Evolutionary conservation across 2,888 invertebrate genomes (phyloP).

Genomic region (Aphidius colemani): DNA sequence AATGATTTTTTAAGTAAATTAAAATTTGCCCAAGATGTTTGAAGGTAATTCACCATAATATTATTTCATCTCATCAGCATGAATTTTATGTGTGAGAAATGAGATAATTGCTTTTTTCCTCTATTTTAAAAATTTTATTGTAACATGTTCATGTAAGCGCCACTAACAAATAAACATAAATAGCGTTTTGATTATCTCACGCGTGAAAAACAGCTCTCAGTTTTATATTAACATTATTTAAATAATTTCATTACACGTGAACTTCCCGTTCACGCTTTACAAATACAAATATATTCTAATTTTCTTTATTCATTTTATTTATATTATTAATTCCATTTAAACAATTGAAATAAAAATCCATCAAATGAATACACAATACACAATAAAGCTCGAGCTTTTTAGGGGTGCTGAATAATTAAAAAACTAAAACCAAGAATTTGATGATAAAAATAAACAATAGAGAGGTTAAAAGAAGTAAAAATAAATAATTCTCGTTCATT

Average conservation of each 20-base stretch:
- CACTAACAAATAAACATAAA: too few relatives aligned
- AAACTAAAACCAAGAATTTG: too few relatives aligned
- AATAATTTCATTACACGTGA: neutral
- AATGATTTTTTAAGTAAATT: neutral
- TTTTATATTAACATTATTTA: neutral
- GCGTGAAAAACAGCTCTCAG: constrained; percentile 9
- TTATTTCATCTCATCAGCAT: constrained; percentile 9
- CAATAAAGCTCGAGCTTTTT: too few relatives aligned
- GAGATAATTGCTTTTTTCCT: constrained; percentile 26
- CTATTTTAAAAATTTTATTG: neutral
- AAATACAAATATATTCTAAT: neutral
- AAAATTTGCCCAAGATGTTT: neutral
- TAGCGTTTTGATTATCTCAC: constrained; percentile 4
- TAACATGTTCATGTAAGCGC: neutral
- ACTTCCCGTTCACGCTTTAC: neutral
- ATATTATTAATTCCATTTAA: neutral
- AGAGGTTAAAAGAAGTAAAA: neutral
- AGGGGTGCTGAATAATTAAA: too few relatives aligned
- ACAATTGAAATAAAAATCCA: neutral
- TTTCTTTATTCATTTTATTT: neutral
- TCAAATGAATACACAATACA: neutral
- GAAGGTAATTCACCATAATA: neutral
- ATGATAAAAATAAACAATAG: too few relatives aligned
- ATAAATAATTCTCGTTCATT: constrained; percentile 34
- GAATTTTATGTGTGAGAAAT: neutral